Conservation (phyloP, 2,113 vertebrate species). For the Xiphorhynchus elegans region DNA sequence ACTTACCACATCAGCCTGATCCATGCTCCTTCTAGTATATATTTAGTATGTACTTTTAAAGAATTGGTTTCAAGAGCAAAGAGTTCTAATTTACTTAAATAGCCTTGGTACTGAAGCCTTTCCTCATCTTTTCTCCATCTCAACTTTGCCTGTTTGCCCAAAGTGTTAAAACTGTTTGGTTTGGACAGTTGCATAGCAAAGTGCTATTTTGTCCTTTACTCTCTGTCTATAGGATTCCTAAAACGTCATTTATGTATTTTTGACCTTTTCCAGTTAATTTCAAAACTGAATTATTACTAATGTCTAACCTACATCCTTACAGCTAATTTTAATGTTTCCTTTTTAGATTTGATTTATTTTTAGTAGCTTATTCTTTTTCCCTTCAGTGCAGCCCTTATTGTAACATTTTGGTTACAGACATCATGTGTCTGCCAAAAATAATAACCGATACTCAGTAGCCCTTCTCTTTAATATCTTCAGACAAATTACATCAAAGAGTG, state of each 20-base stretch:
- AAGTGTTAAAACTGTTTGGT: not conserved
- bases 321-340: slow-evolving; percentile 24
- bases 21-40: not conserved
- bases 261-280: not conserved
- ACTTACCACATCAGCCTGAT: not conserved
- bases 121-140: not conserved
- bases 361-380: not conserved
- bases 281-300: not conserved
- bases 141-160: not conserved
- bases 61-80: not conserved
- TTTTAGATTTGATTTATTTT: not conserved
- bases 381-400: not conserved
- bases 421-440: not conserved
- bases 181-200: not conserved
- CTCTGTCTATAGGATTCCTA: not conserved
- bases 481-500: not conserved
- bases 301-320: slow-evolving; percentile 5
- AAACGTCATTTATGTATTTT: not conserved
- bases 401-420: not conserved
- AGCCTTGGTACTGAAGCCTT: not conserved
- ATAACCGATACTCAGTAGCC: not conserved
- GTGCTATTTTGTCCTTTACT: not conserved
- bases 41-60: not conserved
- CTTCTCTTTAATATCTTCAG: not conserved
- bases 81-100: not conserved